Percentiles rank a stretch among this genome's conserved stretches.
Evolutionary conservation across 2,113 vertebrate genomes (phyloP).

Genomic region (Alouatta palliata): DNA sequence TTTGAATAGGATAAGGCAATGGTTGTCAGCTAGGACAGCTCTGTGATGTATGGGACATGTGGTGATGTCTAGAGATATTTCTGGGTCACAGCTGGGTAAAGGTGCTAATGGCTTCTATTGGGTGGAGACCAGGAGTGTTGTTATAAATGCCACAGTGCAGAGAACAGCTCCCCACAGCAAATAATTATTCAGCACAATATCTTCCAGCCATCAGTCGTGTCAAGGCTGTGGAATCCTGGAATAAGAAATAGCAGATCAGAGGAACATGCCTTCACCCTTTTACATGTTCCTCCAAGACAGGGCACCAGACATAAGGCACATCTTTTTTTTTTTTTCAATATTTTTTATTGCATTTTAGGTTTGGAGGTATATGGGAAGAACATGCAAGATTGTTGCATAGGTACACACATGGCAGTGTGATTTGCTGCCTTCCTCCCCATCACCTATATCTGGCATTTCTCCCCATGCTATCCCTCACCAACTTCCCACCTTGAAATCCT

Average conservation of each 20-base stretch:
- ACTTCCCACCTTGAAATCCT: too few species aligned
- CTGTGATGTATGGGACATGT: rapidly evolving
- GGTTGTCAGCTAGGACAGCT: rapidly evolving
- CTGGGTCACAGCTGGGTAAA: rapidly evolving
- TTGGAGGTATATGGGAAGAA: too few species aligned
- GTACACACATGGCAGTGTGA: too few species aligned
- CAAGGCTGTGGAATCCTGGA: rapidly evolving
- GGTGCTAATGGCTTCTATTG: rapidly evolving
- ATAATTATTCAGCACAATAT: rapidly evolving
- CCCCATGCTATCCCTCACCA: too few species aligned
- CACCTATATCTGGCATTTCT: too few species aligned
- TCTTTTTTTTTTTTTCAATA: too few species aligned
- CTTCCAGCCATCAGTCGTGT: rapidly evolving
- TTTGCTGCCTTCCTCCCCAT: too few species aligned
- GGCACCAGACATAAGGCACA: rapidly evolving
- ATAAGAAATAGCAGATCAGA: background rate
- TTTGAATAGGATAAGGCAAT: background rate
- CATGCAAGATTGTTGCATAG: too few species aligned
- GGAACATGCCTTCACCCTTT: too few species aligned
- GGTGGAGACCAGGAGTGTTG: rapidly evolving
- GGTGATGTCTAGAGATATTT: rapidly evolving
- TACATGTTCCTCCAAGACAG: rapidly evolving
- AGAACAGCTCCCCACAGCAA: rapidly evolving
- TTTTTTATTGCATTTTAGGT: too few species aligned
- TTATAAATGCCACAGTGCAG: rapidly evolving